Base-by-base conservation (phyloP, 1,140 invertebrate species). In the Drosophila prosaltans region DNA sequence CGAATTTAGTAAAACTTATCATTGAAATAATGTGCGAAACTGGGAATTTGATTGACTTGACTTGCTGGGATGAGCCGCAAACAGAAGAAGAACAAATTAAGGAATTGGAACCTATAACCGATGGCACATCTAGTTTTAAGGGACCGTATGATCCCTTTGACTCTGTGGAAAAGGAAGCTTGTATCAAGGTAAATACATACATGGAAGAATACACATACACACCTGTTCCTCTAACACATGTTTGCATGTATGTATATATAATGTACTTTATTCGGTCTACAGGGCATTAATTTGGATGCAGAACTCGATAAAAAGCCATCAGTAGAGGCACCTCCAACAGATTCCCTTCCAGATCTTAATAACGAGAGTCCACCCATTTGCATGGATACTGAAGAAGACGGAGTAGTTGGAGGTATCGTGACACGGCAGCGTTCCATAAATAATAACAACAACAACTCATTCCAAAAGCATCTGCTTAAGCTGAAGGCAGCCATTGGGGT, bases 101-200 rank as follows among this genome's bases (percentile, higher is more conserved):
- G n/a, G 67, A 86, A 28, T 6, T 36, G 2, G 78, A 75, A 10
- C 21, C 57, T 5, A 9, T 40, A 30, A 39, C 67, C 4, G 43
- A 54, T 3, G 59, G 16, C 60, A 45, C 83, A 0, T 64, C 55
- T 2, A 48, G 36, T 40, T 89, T 83, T 16, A 74, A 83, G 48
- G 84, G 73, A 8, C 84, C 83, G n/a, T 88, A 82, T 51, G 90
- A 91, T 80, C 90, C 90, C 32, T 91, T 91, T 40, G 90, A 91
- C 51, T 74, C 73, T 8, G 41, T 91, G 1, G 90, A 90, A 76
- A 91, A 85, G 45, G 90, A 91, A 51, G 83, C 76, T n/a, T 85
- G 78, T 40, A 67, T 78, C 6, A 90, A 91, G 82, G 90, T 90
- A 45, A 1, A 45, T 30, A 21, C 36, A 63, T 43, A 64, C 48